phyloP scores from a whole-genome alignment of 2,888 invertebrate genomes.

The Ochropleura leucogaster region DNA sequence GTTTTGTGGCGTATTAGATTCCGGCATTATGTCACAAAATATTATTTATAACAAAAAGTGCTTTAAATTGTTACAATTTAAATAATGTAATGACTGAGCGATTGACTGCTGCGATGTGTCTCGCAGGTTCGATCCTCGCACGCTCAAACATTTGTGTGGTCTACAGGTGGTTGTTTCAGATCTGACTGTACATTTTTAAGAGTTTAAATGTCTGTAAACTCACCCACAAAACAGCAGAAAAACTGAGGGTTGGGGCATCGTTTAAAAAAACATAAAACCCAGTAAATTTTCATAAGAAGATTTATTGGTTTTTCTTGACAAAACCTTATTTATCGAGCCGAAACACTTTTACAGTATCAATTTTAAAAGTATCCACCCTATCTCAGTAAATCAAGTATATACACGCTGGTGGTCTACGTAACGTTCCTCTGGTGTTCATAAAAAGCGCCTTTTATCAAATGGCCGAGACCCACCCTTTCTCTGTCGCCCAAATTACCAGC shows the following conservation, averaged over 20 bases:
- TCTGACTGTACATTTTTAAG: too few species aligned
- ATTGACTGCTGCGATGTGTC: too few species aligned
- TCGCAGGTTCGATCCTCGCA: too few species aligned
- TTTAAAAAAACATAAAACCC: too few species aligned
- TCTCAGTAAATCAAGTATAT: conserved; percentile 52
- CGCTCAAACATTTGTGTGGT: too few species aligned
- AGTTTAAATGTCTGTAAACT: too few species aligned
- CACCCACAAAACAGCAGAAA: too few species aligned
- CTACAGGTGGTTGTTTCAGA: too few species aligned
- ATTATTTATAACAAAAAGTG: neutral
- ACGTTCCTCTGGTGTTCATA: conserved; percentile 72
- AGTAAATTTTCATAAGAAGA: neutral
- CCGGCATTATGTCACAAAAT: neutral
- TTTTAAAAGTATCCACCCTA: conserved; percentile 22
- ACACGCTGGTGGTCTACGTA: conserved; percentile 54
- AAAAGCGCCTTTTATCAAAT: conserved; percentile 79
- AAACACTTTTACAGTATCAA: conserved; percentile 7
- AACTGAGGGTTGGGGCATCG: too few species aligned
- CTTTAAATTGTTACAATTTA: too few species aligned
- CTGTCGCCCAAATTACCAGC: conserved; percentile 83
- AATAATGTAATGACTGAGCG: too few species aligned
- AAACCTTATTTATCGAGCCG: neutral
- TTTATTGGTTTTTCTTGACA: neutral
- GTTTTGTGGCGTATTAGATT: neutral
- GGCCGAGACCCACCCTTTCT: conserved; percentile 80